These are phyloP conservation scores for Ericerus pela DNA, from an alignment of 1,140 invertebrate genomes.

Conservation along the genomic window DNA sequence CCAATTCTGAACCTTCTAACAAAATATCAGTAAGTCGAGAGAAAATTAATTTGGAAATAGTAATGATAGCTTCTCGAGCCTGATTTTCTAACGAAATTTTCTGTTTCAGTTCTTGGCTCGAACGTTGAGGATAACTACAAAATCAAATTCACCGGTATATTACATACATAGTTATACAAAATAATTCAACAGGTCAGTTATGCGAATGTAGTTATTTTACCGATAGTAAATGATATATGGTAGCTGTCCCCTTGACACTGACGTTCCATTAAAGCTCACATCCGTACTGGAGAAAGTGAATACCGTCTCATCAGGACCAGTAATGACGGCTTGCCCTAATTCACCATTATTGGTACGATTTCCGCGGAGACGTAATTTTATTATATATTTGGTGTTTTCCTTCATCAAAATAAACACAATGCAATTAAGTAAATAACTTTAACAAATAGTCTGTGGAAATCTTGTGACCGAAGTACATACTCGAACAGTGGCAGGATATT, in stretches of 20 bases:
- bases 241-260: slow-evolving; percentile 82
- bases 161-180: not conserved
- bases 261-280: slow-evolving; percentile 88
- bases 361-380: slow-evolving; percentile 79
- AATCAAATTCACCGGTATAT: not conserved
- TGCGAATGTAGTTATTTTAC: slow-evolving; percentile 13
- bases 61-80: not conserved
- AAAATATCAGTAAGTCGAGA: not conserved
- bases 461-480: slow-evolving; percentile 30
- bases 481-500: slow-evolving; percentile 70
- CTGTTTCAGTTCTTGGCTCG: not conserved
- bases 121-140: not conserved
- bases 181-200: too few relatives aligned
- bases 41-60: not conserved
- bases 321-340: slow-evolving; percentile 66
- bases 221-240: slow-evolving; percentile 85
- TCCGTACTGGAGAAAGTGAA: slow-evolving; percentile 87
- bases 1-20: not conserved
- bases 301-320: slow-evolving; percentile 79
- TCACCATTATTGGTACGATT: slow-evolving; percentile 85
- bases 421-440: slow-evolving; percentile 1
- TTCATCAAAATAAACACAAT: slow-evolving; percentile 31
- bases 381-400: slow-evolving; percentile 77
- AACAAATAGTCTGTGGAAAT: not conserved
- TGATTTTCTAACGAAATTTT: not conserved